Conservation (phyloP, 2,888 invertebrate species). For the Meliscaeva auricollis region DNA sequence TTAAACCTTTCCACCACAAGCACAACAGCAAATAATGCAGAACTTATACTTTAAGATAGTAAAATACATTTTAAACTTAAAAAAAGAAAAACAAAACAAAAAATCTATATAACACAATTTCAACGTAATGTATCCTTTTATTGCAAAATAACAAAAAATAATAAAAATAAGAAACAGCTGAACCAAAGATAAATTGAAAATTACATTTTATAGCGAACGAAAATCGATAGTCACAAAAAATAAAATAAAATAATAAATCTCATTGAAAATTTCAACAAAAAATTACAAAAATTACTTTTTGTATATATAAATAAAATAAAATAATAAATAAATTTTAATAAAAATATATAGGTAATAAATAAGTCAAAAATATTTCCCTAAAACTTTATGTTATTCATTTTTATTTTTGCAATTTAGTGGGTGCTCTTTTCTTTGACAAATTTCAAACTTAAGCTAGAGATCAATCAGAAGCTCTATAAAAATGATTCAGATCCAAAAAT, state of each 20-base stretch:
- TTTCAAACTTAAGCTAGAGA: not conserved
- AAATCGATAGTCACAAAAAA: slow-evolving; percentile 57
- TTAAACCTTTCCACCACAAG: slow-evolving; percentile 41
- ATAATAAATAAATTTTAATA: slow-evolving; percentile 12
- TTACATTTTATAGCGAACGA: slow-evolving; percentile 28
- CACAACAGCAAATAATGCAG: slow-evolving; percentile 61
- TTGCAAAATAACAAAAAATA: slow-evolving; percentile 30
- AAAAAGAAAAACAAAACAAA: slow-evolving; percentile 38
- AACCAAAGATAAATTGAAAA: slow-evolving; percentile 62
- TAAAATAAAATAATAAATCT: too few relatives aligned
- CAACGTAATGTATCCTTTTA: slow-evolving; percentile 46
- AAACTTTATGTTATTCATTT: slow-evolving; percentile 22
- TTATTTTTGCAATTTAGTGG: slow-evolving; percentile 32
- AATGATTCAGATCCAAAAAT: slow-evolving; percentile 24
- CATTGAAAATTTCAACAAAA: slow-evolving; percentile 37
- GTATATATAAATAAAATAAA: slow-evolving; percentile 63
- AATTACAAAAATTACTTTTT: slow-evolving; percentile 68
- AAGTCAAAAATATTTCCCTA: slow-evolving; percentile 41
- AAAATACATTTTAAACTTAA: slow-evolving; percentile 47
- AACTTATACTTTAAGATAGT: slow-evolving; percentile 50
- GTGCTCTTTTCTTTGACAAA: not conserved
- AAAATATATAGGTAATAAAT: slow-evolving; percentile 49
- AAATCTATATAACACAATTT: slow-evolving; percentile 47
- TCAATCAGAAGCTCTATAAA: too few relatives aligned
- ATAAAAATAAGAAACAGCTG: slow-evolving; percentile 58